Base-by-base conservation (phyloP, 1,140 invertebrate species). In the Drosophila nannoptera region DNA sequence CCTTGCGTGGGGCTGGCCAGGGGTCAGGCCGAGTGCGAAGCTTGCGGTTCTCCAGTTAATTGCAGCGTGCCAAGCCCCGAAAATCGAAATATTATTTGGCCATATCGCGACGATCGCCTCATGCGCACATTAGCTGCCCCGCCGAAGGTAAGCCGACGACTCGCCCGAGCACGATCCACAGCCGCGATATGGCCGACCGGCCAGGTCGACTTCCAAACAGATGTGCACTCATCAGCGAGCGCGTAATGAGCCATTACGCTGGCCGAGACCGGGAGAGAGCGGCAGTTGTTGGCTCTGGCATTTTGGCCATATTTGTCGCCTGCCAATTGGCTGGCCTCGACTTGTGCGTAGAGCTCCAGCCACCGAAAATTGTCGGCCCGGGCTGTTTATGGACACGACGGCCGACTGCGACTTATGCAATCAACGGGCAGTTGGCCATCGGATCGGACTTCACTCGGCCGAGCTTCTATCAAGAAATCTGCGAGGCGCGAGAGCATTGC, bases 291-390 rank as follows among this genome's bases (percentile, higher is more conserved):
- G 65, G 29, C 33, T 40, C 59, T 78, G 66, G 69, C 67, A 77
- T 84, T 84, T 77, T 63, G 56, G 81, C 80, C 81, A 81, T 84
- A 84, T 84, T 86, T 84, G 80, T 84, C 81, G 73, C 81, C 77
- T 61, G 78, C 36, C 36, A 38, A 38, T 29, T 46, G 45, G 16
- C 45, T 46, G 22, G 0, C 11, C 16, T 29, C 58, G 22, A 16
- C n/a, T 53, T 38, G 69, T 83, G 78, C 76, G 78, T 83, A 62
- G 1, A 62, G 1, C 22, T 22, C 22, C 22, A 69, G 74, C 49
- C 54, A 49, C 22, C 22, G 22, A 36, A 50, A 14, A 38, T 16
- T 46, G 33, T 46, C 33, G 36, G 35, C 31, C 11, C 4, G 8
- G 4, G 4, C 36, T 38, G 36, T 38, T 38, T 38, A 38, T 38